These are phyloP conservation scores for Mesembrinibis cayennensis DNA, from an alignment of 2,113 vertebrate species.

Conservation along the genomic window DNA sequence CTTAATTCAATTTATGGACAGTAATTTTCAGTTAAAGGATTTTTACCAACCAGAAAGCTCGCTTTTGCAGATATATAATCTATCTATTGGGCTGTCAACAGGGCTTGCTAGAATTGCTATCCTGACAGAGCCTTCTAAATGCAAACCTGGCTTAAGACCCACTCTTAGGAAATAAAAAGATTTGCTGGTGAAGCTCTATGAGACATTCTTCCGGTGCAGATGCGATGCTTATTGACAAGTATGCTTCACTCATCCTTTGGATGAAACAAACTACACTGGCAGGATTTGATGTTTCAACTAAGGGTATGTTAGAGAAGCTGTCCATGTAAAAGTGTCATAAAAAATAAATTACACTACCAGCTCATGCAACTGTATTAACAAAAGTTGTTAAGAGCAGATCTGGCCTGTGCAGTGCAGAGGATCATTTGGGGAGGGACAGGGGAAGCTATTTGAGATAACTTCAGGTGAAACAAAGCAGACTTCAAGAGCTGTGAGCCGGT, in stretches of 20 bases:
- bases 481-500: not conserved
- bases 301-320: not conserved
- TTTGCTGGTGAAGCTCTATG: not conserved
- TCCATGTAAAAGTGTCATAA: not conserved
- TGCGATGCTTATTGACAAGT: not conserved
- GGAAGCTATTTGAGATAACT: not conserved
- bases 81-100: not conserved
- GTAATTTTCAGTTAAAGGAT: not conserved
- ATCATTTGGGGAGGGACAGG: not conserved
- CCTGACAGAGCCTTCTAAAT: not conserved
- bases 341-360: not conserved
- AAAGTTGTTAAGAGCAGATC: not conserved
- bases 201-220: not conserved
- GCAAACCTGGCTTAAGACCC: not conserved
- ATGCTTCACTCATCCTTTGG: not conserved
- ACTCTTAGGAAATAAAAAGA: not conserved
- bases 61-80: not conserved
- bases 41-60: not conserved
- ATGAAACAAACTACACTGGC: not conserved
- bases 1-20: not conserved
- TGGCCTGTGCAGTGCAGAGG: not conserved
- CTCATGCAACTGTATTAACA: not conserved
- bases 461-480: constrained; percentile 44
- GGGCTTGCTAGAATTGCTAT: not conserved
- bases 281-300: not conserved